Conservation (phyloP, 2,113 vertebrate genomes). For the Leucoraja erinaceus region DNA sequence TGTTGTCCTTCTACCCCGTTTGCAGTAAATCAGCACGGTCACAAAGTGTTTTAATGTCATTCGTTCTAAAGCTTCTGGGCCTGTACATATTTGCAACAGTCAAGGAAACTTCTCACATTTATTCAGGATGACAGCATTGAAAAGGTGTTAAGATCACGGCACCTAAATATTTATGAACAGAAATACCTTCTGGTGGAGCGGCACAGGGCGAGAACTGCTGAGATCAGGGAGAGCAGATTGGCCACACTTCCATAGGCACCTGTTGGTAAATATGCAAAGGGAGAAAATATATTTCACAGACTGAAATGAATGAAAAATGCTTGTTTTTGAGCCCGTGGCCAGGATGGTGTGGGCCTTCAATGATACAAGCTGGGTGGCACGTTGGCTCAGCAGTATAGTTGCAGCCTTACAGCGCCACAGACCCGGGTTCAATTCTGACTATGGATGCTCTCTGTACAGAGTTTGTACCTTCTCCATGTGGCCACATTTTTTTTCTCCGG, state of each 20-base stretch:
- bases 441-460: too few species aligned
- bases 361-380: too few species aligned
- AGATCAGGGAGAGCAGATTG: neutral
- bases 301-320: neutral
- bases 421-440: too few species aligned
- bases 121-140: constrained; percentile 25
- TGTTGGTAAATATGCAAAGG: neutral
- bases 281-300: too few species aligned
- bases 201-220: neutral
- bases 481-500: too few species aligned
- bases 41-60: constrained; percentile 15
- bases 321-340: neutral
- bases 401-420: too few species aligned
- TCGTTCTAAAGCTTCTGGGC: neutral
- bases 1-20: neutral
- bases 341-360: too few species aligned
- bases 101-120: constrained; percentile 19
- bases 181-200: neutral
- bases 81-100: constrained; percentile 15
- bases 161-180: constrained; percentile 33
- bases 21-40: neutral
- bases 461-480: too few species aligned
- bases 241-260: neutral
- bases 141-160: neutral
- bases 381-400: too few species aligned